Conservation (phyloP, 2,797 vertebrate species). For the Phrynocephalus guinanensis region DNA sequence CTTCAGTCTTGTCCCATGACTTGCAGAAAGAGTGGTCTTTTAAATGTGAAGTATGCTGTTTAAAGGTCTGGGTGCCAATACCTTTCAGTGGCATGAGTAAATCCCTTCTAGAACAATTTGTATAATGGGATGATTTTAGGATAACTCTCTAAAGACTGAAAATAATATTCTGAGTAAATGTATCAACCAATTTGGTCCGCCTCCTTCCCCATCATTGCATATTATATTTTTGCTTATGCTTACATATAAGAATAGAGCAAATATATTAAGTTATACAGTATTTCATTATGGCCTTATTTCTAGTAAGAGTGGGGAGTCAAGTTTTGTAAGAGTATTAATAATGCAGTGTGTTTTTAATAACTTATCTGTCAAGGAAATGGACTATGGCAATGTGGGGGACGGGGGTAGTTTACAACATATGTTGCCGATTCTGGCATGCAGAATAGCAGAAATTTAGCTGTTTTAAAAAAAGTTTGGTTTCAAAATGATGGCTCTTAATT, state of each 20-base stretch:
- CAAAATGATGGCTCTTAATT: not conserved
- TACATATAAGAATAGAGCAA: not conserved
- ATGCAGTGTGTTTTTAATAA: not conserved
- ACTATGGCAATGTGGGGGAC: not conserved
- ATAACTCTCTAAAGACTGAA: not conserved
- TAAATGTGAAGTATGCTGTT: not conserved
- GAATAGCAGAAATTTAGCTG: not conserved
- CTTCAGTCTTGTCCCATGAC: not conserved
- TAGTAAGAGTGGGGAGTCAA: not conserved
- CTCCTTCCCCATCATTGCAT: not conserved
- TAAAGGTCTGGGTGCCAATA: too few species aligned
- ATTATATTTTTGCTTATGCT: not conserved
- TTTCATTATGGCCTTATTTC: not conserved
- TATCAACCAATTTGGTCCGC: not conserved
- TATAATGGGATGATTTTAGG: not conserved
- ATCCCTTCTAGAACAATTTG: not conserved
- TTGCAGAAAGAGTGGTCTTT: accelerated
- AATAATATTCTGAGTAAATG: not conserved
- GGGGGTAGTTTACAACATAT: not conserved
- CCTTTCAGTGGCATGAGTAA: not conserved
- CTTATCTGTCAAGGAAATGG: not conserved
- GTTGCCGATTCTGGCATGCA: not conserved
- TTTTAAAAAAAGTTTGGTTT: not conserved
- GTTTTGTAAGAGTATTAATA: not conserved
- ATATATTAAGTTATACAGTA: not conserved